Percentiles rank a stretch among this genome's conserved stretches.
Conservation (phyloP, 2,888 invertebrate genomes). For the Hipparchia sbordonii region DNA sequence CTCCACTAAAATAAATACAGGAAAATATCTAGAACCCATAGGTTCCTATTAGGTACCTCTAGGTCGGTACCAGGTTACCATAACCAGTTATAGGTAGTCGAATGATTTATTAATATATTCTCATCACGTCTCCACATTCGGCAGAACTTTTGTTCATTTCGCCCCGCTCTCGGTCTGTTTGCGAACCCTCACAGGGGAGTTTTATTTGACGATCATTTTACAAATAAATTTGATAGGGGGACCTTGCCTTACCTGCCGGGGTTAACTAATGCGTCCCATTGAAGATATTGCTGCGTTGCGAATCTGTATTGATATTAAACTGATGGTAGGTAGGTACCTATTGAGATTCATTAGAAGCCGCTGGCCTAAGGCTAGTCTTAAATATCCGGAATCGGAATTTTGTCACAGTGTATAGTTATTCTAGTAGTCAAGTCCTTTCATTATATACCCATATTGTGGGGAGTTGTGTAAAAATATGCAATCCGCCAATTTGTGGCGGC, state of each 20-base stretch:
- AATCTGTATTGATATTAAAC: neutral
- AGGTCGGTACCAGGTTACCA: neutral
- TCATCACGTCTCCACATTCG: slow-evolving; percentile 38
- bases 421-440: too few relatives aligned
- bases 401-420: too few relatives aligned
- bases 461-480: too few relatives aligned
- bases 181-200: slow-evolving; percentile 51
- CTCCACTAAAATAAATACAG: too few relatives aligned
- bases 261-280: slow-evolving; percentile 45
- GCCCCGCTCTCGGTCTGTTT: slow-evolving; percentile 47
- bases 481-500: too few relatives aligned
- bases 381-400: too few relatives aligned
- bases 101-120: slow-evolving; percentile 33
- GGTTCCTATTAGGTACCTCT: too few relatives aligned
- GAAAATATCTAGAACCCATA: too few relatives aligned
- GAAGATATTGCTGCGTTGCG: slow-evolving; percentile 25
- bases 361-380: neutral
- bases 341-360: neutral
- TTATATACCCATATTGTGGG: too few relatives aligned
- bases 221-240: slow-evolving; percentile 63
- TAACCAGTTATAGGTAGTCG: neutral
- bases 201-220: slow-evolving; percentile 75
- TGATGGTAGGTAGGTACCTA: too few relatives aligned
- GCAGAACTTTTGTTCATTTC: slow-evolving; percentile 50
- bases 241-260: slow-evolving; percentile 43